These are phyloP conservation scores for Tachina fera DNA, from an alignment of 2,888 invertebrate genomes.

Conservation along the genomic window DNA sequence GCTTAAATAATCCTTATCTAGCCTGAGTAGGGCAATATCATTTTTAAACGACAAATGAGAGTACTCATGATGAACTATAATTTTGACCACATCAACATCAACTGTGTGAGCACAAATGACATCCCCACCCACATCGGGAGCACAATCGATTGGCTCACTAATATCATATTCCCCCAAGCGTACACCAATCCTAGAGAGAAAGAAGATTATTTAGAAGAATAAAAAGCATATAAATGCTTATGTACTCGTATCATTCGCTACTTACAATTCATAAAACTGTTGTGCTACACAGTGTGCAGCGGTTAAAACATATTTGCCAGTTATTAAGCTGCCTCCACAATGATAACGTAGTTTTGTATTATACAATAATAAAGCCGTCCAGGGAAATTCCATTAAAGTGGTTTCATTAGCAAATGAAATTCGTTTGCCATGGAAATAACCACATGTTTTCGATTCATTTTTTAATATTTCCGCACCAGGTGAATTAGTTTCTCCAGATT, in stretches of 20 bases:
- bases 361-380: constrained; percentile 53
- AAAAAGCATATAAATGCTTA: neutral
- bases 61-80: constrained; percentile 50
- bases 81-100: constrained; percentile 50
- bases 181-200: constrained; percentile 31
- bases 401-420: constrained; percentile 57
- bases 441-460: constrained; percentile 31
- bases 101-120: constrained; percentile 33
- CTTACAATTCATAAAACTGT: constrained; percentile 58
- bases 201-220: neutral
- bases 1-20: constrained; percentile 27
- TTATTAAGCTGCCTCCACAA: constrained; percentile 63
- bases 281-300: constrained; percentile 57
- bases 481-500: neutral
- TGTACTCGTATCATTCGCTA: neutral
- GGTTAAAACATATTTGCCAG: constrained; percentile 45
- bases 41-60: constrained; percentile 51
- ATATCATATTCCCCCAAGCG: constrained; percentile 60
- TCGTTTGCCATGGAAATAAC: constrained; percentile 41
- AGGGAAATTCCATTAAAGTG: constrained; percentile 57
- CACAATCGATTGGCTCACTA: constrained; percentile 33
- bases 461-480: constrained; percentile 43
- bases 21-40: constrained; percentile 47
- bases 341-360: constrained; percentile 51
- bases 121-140: constrained; percentile 29